Evolutionary conservation across 2,113 vertebrate species (phyloP), one percentile per base, ranked within the genome.

Genomic region (Morone saxatilis): DNA sequence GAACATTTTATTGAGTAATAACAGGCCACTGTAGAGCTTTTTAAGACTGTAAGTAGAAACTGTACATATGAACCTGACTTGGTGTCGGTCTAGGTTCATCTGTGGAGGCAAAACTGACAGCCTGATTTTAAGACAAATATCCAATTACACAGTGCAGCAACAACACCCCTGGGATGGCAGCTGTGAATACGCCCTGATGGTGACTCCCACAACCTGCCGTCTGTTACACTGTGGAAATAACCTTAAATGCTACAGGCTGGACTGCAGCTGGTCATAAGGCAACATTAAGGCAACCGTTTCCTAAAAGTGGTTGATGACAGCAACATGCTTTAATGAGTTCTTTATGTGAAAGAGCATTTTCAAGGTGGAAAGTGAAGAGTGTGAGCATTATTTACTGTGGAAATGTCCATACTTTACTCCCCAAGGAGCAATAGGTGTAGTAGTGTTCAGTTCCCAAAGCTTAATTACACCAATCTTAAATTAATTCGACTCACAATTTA

Each of bases 391-490:
- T 91, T 89, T 87, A 90, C 67, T 20, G 63, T 81, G 63, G 57
- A 65, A 67, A 75, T 79, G 83, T 82, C 79, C 66, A 72, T 48
- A 78, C 65, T 22, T 36, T 31, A 59, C 50, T 89, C 72, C 70
- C 73, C 19, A 25, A 71, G 83, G 89, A 91, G 76, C 85, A 86
- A 71, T 86, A 84, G 85, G 76, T 69, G 40, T 68, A 80, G 62
- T 60, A 20, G 47, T 78, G 40, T 79, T 88, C 54, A 67, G 12
- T 70, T 93, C 76, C 68, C 69, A 78, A 65, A 56, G 60, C 80
- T 90, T 90, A 92, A 94, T 93, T 93, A 90, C 84, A 91, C 80
- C 88, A 78, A 85, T 91, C 78, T 59, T 79, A 86, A 89, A 94
- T 87, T 76, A 92, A 95, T 87, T 88, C 80, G 81, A 87, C 80